These are phyloP conservation scores for Cabera pusaria DNA, from an alignment of 2,888 invertebrate species.

Conservation along the genomic window DNA sequence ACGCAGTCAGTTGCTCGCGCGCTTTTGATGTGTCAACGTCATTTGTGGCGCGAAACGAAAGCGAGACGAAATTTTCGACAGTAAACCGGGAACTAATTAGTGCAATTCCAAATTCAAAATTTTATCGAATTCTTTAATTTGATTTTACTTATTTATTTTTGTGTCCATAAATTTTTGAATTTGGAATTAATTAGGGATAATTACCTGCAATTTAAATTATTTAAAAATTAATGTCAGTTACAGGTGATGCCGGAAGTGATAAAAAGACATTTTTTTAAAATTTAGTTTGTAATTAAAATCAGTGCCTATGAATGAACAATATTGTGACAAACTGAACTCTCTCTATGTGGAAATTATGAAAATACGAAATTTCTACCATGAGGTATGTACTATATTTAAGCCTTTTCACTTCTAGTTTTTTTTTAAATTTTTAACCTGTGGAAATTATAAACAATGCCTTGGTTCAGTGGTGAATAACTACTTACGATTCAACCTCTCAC, in stretches of 20 bases:
- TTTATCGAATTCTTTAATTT: conserved; percentile 19
- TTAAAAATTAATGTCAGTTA: background rate
- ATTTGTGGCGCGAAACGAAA: conserved; percentile 43
- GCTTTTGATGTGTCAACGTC: conserved; percentile 68
- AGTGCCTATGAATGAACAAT: conserved; percentile 54
- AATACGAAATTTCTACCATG: conserved; percentile 72
- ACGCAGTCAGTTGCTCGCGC: conserved; percentile 73
- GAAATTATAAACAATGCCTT: no score
- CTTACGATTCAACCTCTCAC: no score
- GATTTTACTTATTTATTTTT: background rate
- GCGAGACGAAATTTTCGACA: conserved; percentile 41
- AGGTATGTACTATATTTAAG: conserved; percentile 52
- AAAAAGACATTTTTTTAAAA: conserved; percentile 8
- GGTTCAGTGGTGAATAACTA: no score
- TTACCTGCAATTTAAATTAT: background rate
- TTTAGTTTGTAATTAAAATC: conserved; percentile 25
- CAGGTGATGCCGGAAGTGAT: conserved; percentile 10
- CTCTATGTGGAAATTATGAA: conserved; percentile 69
- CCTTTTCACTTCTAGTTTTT: no score
- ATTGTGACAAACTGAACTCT: conserved; percentile 47
- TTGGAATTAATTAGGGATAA: conserved; percentile 1
- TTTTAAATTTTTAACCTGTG: no score
- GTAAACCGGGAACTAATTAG: conserved; percentile 22
- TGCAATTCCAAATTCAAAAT: conserved; percentile 26
- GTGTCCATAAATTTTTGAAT: conserved; percentile 10